phyloP scores from a whole-genome alignment of 2,888 invertebrate genomes.

The Lithophane ornitopus region DNA sequence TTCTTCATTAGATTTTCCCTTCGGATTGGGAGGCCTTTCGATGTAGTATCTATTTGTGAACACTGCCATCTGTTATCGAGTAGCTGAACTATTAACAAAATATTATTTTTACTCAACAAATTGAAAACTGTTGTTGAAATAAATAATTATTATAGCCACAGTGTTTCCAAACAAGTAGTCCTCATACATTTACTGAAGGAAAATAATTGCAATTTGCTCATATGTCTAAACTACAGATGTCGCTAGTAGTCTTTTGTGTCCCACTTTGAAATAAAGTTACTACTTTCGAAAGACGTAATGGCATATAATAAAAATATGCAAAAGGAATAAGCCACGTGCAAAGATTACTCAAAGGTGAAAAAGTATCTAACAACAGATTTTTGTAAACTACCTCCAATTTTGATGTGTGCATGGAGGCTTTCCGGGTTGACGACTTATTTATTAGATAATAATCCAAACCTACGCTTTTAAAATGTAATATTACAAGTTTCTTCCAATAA shows the following conservation, averaged over 20 bases:
- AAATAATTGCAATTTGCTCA: neutral
- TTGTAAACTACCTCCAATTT: neutral
- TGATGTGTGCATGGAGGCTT: neutral
- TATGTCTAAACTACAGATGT: slow-evolving; percentile 29
- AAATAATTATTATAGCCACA: neutral
- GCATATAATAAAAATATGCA: neutral
- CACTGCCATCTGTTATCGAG: slow-evolving; percentile 54
- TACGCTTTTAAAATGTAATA: neutral
- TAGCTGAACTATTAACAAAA: slow-evolving; percentile 39
- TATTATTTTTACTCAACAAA: no score
- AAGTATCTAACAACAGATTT: neutral
- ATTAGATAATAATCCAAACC: neutral
- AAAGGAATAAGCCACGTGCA: neutral
- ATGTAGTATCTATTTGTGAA: neutral
- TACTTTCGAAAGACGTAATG: neutral
- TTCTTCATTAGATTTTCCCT: neutral
- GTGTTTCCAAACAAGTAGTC: no score
- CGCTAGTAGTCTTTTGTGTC: slow-evolving; percentile 13
- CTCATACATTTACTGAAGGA: neutral
- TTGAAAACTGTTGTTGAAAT: neutral
- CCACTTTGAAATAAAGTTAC: neutral
- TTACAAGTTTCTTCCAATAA: neutral
- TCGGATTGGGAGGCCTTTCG: neutral
- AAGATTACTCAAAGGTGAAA: neutral
- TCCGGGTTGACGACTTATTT: neutral